Conservation (phyloP, 2,888 invertebrate genomes). For the Drosophila mettleri region DNA sequence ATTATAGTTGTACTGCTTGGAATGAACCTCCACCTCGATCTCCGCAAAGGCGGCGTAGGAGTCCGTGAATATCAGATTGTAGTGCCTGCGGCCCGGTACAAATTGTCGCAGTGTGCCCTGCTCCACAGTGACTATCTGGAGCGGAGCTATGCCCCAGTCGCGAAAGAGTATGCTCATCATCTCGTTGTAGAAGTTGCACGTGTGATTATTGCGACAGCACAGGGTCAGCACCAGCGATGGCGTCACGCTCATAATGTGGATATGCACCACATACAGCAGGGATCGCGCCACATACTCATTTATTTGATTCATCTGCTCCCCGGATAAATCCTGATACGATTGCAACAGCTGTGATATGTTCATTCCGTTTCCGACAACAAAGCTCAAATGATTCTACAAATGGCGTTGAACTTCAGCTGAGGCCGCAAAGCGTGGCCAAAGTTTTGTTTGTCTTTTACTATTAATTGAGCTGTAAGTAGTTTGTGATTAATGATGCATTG, state of each 20-base stretch:
- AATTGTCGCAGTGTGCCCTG: constrained; percentile 5
- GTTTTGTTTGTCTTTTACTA: constrained; percentile 2
- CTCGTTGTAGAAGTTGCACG: constrained; percentile 73
- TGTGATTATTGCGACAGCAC: constrained; percentile 59
- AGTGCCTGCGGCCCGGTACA: constrained; percentile 58
- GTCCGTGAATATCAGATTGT: constrained; percentile 71
- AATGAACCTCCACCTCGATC: constrained; percentile 64
- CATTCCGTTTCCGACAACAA: constrained; percentile 52
- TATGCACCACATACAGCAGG: constrained; percentile 66
- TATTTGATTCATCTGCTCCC: constrained; percentile 61
- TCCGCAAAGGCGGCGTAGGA: constrained; percentile 73
- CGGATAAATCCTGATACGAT: constrained; percentile 59
- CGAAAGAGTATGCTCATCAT: constrained; percentile 64
- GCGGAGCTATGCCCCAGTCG: constrained; percentile 58
- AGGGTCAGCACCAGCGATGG: constrained; percentile 69
- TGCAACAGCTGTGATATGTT: constrained; percentile 63
- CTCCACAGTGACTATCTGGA: constrained; percentile 68
- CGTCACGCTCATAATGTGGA: constrained; percentile 62
- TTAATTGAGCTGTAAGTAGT: constrained; percentile 2
- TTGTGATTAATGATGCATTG: constrained; percentile 6
- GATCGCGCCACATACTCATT: constrained; percentile 68
- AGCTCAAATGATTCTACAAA: constrained; percentile 1
- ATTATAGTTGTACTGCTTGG: constrained; percentile 64
- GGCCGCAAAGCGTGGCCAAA: neutral
- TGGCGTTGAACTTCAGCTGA: neutral